Conservation (phyloP, 2,888 invertebrate species). For the Trichacis sp. region DNA sequence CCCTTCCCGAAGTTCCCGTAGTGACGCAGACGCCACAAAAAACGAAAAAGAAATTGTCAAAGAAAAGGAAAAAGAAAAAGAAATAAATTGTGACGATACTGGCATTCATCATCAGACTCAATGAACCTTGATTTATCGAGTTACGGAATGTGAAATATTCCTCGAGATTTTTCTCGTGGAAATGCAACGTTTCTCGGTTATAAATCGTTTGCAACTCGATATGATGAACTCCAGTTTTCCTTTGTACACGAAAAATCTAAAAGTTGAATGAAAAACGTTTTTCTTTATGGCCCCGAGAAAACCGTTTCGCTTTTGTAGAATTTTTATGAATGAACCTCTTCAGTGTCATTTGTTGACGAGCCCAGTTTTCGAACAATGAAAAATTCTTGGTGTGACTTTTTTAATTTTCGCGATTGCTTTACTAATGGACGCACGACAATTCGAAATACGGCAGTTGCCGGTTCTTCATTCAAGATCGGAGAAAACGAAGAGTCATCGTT, state of each 20-base stretch:
- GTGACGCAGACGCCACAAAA: slow-evolving; percentile 15
- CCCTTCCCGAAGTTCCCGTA: slow-evolving; percentile 13
- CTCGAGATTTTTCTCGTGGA: too few species aligned
- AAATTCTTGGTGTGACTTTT: background rate
- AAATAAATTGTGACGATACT: slow-evolving; percentile 16
- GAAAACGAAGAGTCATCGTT: slow-evolving; percentile 2
- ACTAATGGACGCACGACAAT: background rate
- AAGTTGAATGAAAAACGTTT: too few species aligned
- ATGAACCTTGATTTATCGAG: too few species aligned
- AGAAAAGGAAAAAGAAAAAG: slow-evolving; percentile 20
- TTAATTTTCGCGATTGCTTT: background rate
- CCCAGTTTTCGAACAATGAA: too few species aligned
- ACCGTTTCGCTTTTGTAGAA: too few species aligned
- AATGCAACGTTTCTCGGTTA: too few species aligned
- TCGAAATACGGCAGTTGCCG: background rate
- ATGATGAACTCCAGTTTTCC: too few species aligned
- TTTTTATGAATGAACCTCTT: slow-evolving; percentile 23
- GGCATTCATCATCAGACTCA: background rate
- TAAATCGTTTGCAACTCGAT: too few species aligned
- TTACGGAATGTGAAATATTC: too few species aligned
- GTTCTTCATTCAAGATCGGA: background rate
- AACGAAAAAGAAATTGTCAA: slow-evolving; percentile 10
- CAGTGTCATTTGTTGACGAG: background rate
- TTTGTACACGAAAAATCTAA: too few species aligned
- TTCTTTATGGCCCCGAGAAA: too few species aligned